Evolutionary conservation across 2,113 vertebrate species (phyloP), one percentile per base, ranked within the genome.

Genomic region (Serilophus lunatus): DNA sequence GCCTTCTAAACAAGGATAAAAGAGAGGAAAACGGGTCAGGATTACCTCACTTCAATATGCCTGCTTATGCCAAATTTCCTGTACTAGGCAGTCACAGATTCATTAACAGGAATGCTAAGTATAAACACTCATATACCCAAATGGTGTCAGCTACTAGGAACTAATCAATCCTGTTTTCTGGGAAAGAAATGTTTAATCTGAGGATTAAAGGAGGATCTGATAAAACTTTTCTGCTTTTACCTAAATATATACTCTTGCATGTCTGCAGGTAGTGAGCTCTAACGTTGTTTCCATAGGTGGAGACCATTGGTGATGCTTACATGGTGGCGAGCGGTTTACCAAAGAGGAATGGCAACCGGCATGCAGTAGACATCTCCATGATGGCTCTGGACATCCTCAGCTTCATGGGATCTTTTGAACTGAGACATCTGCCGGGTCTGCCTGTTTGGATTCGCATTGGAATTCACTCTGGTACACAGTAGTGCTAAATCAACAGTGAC

Each of bases 361-460:
- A 99, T 1, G 99, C 99, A 1, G 97, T 99, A 82, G 99, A 99
- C 93, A 99, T 99, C 63, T 98, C 98, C 90, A 98, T 98, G 97
- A 99, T 99, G 99, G 99, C 99, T 45, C 96, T 99, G 97, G 99
- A 99, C 92, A 99, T 99, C 92, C 98, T 99, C 71, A 98, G 98
- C 61, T 99, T 99, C 96, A 98, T 99, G 92, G 99, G 99, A 54
- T 98, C 99, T 12, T 99, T 99, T 96, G 97, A 99, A 96, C 87
- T 99, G 66, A 97, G 98, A 61, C 99, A 99, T 94, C 98, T 99
- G 68, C 99, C 99, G 0, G 99, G 98, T 51, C 98, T 99, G 86
- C 99, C 99, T 29, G 97, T 99, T 77, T 99, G 99, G 99, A 99
- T 99, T 85, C 99, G 99, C n/a, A 99, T 99, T 51, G 99, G 99